These are phyloP conservation scores for Urosaurus nigricauda DNA, from an alignment of 2,797 vertebrate species.

Conservation along the genomic window DNA sequence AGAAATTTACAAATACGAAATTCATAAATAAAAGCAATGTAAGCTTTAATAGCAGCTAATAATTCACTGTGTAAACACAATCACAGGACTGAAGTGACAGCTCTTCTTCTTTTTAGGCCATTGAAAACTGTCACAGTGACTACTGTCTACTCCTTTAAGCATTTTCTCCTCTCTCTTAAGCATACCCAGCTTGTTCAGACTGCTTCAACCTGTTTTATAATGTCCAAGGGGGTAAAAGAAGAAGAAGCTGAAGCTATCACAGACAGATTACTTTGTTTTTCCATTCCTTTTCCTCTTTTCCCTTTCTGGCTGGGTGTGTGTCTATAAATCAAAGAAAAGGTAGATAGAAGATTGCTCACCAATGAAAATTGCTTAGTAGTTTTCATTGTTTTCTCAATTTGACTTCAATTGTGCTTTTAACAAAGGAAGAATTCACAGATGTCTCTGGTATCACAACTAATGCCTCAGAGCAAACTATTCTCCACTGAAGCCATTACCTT, in stretches of 20 bases:
- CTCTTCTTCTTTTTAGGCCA: background rate
- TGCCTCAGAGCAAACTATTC: constrained; percentile 17
- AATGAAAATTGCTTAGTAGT: background rate
- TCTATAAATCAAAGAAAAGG: constrained; percentile 8
- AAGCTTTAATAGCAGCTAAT: background rate
- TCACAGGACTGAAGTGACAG: background rate
- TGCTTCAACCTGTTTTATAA: background rate
- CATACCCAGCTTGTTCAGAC: background rate
- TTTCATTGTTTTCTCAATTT: background rate
- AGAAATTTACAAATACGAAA: background rate
- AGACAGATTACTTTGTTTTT: background rate
- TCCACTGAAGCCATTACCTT: constrained; percentile 7
- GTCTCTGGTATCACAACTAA: constrained; percentile 14
- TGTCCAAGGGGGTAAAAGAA: background rate
- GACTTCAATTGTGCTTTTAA: constrained; percentile 25
- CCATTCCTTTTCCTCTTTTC: background rate
- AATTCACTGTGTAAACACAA: background rate
- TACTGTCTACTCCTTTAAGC: background rate
- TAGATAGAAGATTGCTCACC: background rate
- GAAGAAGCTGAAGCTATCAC: background rate
- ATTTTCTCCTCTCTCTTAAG: background rate
- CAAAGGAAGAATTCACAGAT: constrained; percentile 19
- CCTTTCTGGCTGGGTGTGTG: background rate
- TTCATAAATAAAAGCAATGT: background rate
- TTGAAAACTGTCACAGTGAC: background rate